These are phyloP conservation scores for Caloenas nicobarica DNA, from an alignment of 2,113 vertebrate species.

Conservation along the genomic window DNA sequence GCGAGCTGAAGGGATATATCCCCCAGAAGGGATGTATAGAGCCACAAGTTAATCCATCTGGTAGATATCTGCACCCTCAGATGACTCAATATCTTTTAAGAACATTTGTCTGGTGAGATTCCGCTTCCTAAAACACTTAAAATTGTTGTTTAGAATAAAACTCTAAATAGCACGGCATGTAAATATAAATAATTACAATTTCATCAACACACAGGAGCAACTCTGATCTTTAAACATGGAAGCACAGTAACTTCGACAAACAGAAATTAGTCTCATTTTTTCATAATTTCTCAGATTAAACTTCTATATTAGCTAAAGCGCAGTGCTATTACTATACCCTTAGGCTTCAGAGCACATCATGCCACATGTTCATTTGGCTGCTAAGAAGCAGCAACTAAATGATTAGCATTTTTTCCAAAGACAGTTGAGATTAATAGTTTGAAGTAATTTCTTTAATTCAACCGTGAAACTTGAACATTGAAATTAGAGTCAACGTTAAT, in stretches of 20 bases:
- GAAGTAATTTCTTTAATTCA: conserved; percentile 54
- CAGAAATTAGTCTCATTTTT: conserved; percentile 50
- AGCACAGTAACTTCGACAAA: conserved; percentile 25
- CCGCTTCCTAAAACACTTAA: background rate
- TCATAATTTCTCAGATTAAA: conserved; percentile 59
- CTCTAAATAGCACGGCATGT: background rate
- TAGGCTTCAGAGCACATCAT: conserved; percentile 16
- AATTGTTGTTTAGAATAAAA: background rate
- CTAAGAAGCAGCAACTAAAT: conserved; percentile 57
- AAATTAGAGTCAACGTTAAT: conserved; percentile 11
- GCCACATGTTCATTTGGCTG: conserved; percentile 29
- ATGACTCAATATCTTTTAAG: background rate
- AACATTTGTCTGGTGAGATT: background rate
- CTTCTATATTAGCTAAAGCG: conserved; percentile 61
- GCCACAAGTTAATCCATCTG: background rate
- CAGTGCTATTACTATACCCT: conserved; percentile 40
- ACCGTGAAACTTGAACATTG: conserved; percentile 14
- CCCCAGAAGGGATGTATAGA: background rate
- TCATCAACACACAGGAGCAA: background rate
- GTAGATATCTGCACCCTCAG: background rate
- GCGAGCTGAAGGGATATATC: background rate
- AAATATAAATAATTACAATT: background rate
- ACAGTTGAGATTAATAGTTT: conserved; percentile 60
- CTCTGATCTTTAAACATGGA: conserved; percentile 29
- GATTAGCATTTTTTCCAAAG: conserved; percentile 34